Evolutionary conservation across 2,888 invertebrate genomes (phyloP).

Genomic region (Allolobophora icterica): DNA sequence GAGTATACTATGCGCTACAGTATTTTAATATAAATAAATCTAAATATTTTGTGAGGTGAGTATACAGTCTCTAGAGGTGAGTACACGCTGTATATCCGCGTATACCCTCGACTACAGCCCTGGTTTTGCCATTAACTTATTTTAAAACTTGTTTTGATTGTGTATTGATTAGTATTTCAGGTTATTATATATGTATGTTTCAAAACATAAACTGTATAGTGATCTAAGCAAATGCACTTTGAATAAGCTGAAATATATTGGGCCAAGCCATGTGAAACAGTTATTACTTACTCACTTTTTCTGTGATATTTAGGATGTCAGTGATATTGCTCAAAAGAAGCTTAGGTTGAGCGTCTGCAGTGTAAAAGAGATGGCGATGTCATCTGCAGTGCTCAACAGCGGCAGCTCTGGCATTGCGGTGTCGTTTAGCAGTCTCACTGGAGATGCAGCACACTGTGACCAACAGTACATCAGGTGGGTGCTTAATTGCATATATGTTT

Average conservation of each 20-base stretch:
- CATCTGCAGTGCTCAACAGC: constrained; percentile 34
- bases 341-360: constrained; percentile 21
- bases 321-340: constrained; percentile 22
- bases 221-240: background rate
- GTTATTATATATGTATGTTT: background rate
- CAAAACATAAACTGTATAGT: background rate
- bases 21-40: too few species aligned
- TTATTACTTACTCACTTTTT: background rate
- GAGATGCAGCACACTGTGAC: constrained; percentile 55
- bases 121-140: too few species aligned
- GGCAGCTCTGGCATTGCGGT: constrained; percentile 34
- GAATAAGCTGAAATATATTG: background rate
- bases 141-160: background rate
- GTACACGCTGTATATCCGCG: too few species aligned
- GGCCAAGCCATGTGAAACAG: background rate
- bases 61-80: too few species aligned
- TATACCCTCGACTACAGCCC: too few species aligned
- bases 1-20: too few species aligned
- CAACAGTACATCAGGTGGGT: constrained; percentile 56
- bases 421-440: constrained; percentile 50
- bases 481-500: background rate
- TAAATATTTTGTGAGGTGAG: too few species aligned
- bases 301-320: background rate
- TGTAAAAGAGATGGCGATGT: constrained; percentile 42
- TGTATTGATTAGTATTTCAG: background rate